These are phyloP conservation scores for Caenorhabditis auriculariae DNA, from an alignment of 2,888 invertebrate genomes.

Conservation along the genomic window DNA sequence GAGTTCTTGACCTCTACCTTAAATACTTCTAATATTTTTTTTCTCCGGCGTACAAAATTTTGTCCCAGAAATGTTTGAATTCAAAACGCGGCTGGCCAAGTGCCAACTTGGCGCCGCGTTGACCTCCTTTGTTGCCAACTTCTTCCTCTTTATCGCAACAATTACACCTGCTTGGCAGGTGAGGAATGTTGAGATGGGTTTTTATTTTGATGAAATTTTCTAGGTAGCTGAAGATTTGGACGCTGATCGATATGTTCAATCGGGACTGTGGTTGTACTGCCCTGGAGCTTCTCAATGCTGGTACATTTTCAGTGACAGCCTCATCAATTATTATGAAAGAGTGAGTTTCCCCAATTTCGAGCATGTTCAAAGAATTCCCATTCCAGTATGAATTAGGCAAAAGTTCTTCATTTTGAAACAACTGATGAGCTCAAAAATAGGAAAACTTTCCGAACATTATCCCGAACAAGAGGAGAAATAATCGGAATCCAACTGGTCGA, in stretches of 20 bases:
- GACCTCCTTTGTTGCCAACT: slow-evolving; percentile 36
- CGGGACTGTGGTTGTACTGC: slow-evolving; percentile 61
- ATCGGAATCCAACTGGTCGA: too few species aligned
- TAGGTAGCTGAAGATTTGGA: slow-evolving; percentile 61
- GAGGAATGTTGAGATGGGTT: neutral
- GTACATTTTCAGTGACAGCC: slow-evolving; percentile 61
- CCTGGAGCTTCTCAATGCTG: slow-evolving; percentile 49
- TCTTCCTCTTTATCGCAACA: slow-evolving; percentile 51
- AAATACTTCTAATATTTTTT: too few species aligned
- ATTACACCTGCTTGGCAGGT: slow-evolving; percentile 63
- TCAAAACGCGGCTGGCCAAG: slow-evolving; percentile 39
- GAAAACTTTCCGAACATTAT: neutral
- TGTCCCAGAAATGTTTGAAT: slow-evolving; percentile 12
- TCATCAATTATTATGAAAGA: slow-evolving; percentile 61
- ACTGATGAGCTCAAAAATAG: neutral
- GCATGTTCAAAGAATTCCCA: too few species aligned
- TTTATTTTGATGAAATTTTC: slow-evolving; percentile 2
- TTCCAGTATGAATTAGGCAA: neutral
- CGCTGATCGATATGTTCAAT: slow-evolving; percentile 50
- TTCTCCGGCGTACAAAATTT: neutral
- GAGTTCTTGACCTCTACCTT: too few species aligned
- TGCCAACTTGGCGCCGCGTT: slow-evolving; percentile 44
- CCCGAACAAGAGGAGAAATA: too few species aligned
- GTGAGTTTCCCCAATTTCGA: slow-evolving; percentile 11
- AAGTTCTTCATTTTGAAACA: neutral